These are phyloP conservation scores for Helicorthomorpha holstii DNA, from an alignment of 1,140 invertebrate species.

Conservation along the genomic window DNA sequence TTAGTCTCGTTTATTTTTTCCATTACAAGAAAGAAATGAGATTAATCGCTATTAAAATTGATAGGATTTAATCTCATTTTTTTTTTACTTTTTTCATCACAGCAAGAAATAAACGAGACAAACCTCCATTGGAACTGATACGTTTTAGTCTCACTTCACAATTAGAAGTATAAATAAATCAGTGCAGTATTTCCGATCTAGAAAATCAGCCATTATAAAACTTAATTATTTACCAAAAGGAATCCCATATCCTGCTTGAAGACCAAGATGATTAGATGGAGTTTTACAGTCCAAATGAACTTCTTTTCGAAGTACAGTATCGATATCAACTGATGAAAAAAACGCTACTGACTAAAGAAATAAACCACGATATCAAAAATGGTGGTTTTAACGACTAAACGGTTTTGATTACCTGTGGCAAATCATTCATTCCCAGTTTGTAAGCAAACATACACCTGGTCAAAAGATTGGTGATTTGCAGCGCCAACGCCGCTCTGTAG, in stretches of 20 bases:
- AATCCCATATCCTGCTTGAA: slow-evolving; percentile 69
- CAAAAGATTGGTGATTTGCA: slow-evolving; percentile 88
- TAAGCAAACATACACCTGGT: slow-evolving; percentile 76
- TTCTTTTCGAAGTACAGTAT: slow-evolving; percentile 85
- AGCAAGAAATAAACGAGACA: too few species aligned
- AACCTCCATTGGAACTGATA: too few species aligned
- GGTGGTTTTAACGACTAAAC: background rate
- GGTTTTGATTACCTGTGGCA: slow-evolving; percentile 33
- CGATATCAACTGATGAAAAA: slow-evolving; percentile 90
- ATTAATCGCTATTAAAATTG: too few species aligned
- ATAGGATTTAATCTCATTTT: too few species aligned
- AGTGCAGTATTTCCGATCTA: too few species aligned
- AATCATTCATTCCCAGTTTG: slow-evolving; percentile 65
- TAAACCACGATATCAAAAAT: background rate
- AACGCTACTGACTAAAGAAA: slow-evolving; percentile 85
- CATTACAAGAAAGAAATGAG: too few species aligned
- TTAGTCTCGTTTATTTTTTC: too few species aligned
- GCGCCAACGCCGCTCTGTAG: slow-evolving; percentile 77
- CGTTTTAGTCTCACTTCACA: too few species aligned
- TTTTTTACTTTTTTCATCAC: too few species aligned
- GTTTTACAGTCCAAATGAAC: slow-evolving; percentile 66
- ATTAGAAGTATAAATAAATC: too few species aligned
- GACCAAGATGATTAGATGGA: slow-evolving; percentile 83
- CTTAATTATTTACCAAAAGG: slow-evolving; percentile 44
- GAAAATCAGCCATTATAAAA: too few species aligned